Evolutionary conservation across 2,113 vertebrate species (phyloP).

Genomic region (Rhinolophus sinicus): DNA sequence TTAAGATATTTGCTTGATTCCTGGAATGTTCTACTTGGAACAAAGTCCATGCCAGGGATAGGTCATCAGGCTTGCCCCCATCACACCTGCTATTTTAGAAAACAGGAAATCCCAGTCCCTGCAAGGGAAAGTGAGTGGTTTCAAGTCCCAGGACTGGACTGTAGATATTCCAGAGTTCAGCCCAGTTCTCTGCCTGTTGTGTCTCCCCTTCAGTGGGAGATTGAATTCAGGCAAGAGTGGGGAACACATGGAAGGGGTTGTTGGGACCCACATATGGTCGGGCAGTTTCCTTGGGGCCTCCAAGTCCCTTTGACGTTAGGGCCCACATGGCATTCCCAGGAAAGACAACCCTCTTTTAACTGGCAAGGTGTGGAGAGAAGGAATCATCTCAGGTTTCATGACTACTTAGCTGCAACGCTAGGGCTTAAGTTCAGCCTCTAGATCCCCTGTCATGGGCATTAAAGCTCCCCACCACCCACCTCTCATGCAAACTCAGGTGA

Average conservation of each 20-base stretch:
- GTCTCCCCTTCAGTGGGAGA: not conserved
- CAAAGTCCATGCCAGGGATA: not conserved
- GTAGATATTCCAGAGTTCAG: not conserved
- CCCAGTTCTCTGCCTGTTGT: not conserved
- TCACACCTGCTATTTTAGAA: not conserved
- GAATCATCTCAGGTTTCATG: not conserved
- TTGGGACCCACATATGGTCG: fast-evolving
- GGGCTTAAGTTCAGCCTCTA: not conserved
- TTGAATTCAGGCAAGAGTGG: not conserved
- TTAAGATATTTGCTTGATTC: not conserved
- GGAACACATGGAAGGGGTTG: not conserved
- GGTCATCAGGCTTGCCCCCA: not conserved
- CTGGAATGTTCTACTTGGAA: not conserved
- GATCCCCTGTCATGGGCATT: fast-evolving
- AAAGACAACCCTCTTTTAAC: not conserved
- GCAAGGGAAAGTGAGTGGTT: not conserved
- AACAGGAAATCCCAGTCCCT: not conserved
- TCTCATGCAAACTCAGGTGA: fast-evolving
- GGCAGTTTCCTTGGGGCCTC: not conserved
- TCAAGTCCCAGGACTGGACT: not conserved
- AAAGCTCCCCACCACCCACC: fast-evolving
- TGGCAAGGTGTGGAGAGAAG: not conserved
- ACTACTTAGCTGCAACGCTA: not conserved
- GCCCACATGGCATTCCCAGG: not conserved
- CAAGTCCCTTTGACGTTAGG: not conserved